phyloP scores from a whole-genome alignment of 2,888 invertebrate species.

The Melieria picta region DNA sequence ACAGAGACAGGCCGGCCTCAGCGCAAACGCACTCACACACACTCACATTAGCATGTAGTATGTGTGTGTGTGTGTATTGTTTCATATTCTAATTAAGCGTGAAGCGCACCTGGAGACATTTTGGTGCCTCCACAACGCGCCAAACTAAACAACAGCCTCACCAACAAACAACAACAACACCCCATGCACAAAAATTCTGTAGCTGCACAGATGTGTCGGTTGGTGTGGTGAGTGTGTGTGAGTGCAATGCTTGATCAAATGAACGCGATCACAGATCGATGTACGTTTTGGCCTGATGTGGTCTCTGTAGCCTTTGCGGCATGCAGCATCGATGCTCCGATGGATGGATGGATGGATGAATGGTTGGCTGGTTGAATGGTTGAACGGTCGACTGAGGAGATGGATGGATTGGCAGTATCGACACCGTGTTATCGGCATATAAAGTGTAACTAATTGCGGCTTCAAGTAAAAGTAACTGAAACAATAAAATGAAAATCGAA shows the following conservation, averaged over 20 bases:
- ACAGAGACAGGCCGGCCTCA: too few species aligned
- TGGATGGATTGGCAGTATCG: slow-evolving; percentile 26
- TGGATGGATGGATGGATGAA: slow-evolving; percentile 34
- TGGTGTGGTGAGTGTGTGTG: too few species aligned
- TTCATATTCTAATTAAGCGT: slow-evolving; percentile 63
- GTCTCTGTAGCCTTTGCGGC: too few species aligned
- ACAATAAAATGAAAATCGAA: slow-evolving; percentile 36
- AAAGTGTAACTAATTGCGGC: slow-evolving; percentile 64
- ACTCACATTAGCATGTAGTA: neutral
- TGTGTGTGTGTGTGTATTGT: slow-evolving; percentile 10
- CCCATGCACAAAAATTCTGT: slow-evolving; percentile 26
- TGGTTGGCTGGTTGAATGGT: slow-evolving; percentile 1
- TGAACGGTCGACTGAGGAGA: slow-evolving; percentile 12
- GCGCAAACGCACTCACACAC: neutral
- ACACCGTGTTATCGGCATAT: slow-evolving; percentile 52
- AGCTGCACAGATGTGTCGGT: neutral
- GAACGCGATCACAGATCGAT: slow-evolving; percentile 16
- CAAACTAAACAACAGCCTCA: slow-evolving; percentile 27
- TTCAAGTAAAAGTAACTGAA: slow-evolving; percentile 56
- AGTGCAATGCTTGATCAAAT: slow-evolving; percentile 2
- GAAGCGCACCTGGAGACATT: slow-evolving; percentile 66
- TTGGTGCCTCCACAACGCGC: slow-evolving; percentile 51
- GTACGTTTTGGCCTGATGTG: slow-evolving; percentile 29
- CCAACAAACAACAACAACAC: slow-evolving; percentile 16
- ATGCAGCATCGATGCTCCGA: slow-evolving; percentile 19